Percentiles rank a stretch among this genome's conserved stretches.
Evolutionary conservation across 2,888 invertebrate species (phyloP).

Genomic region (Campoplex capitator): DNA sequence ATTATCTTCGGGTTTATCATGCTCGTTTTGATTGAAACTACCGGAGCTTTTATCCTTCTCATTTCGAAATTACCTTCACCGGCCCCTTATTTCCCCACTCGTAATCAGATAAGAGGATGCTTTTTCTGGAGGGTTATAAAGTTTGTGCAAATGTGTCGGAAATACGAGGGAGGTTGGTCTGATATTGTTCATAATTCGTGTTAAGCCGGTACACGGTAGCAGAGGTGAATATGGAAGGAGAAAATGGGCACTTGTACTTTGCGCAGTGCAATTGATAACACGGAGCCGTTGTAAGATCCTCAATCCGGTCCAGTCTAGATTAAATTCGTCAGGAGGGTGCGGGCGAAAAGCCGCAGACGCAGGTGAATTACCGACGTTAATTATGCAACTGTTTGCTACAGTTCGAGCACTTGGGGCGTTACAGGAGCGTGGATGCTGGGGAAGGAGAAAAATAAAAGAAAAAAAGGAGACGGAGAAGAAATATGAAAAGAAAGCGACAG

Average conservation of each 20-base stretch:
- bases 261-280: slow-evolving; percentile 25
- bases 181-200: slow-evolving; percentile 58
- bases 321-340: slow-evolving; percentile 59
- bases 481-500: slow-evolving; percentile 5
- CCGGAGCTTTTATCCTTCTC: not conserved
- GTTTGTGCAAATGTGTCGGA: slow-evolving; percentile 1
- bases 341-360: slow-evolving; percentile 57
- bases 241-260: slow-evolving; percentile 19
- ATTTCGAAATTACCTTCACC: not conserved
- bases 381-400: slow-evolving; percentile 73
- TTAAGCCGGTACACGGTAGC: slow-evolving; percentile 36
- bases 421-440: slow-evolving; percentile 12
- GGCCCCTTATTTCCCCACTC: not conserved
- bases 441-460: not conserved
- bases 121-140: slow-evolving; percentile 1
- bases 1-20: slow-evolving; percentile 12
- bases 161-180: slow-evolving; percentile 14
- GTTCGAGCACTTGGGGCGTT: slow-evolving; percentile 25
- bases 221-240: not conserved
- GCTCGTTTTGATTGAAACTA: not conserved
- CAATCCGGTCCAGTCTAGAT: slow-evolving; percentile 64
- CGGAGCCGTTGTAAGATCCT: slow-evolving; percentile 28
- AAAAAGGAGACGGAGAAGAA: not conserved
- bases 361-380: slow-evolving; percentile 75
- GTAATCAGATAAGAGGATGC: not conserved